phyloP scores from a whole-genome alignment of 2,113 vertebrate genomes.

The Myocastor coypus region DNA sequence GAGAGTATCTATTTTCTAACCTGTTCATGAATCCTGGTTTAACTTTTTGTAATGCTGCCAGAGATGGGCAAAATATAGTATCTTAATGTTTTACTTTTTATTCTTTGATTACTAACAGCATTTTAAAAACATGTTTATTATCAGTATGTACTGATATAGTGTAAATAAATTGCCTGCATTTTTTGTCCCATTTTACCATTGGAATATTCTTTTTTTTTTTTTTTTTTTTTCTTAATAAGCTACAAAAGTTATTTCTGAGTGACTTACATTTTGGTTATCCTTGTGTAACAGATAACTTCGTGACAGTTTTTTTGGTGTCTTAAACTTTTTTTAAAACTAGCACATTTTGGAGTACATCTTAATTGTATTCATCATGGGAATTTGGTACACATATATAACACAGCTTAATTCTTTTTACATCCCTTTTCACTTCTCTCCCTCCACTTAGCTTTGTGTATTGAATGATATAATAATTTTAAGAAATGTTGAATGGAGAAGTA shows the following conservation, averaged over 20 bases:
- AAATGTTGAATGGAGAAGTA: background rate
- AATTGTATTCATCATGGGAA: background rate
- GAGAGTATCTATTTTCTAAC: background rate
- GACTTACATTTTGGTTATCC: slow-evolving; percentile 9
- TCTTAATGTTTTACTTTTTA: slow-evolving; percentile 46
- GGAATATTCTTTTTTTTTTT: background rate
- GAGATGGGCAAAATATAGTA: background rate
- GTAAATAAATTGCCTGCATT: background rate
- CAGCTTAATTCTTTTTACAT: background rate
- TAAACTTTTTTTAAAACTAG: background rate
- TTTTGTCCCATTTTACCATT: slow-evolving; percentile 29
- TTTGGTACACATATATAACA: background rate
- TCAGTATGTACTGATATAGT: background rate
- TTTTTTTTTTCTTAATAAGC: background rate
- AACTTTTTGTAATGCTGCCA: slow-evolving; percentile 33
- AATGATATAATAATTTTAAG: slow-evolving; percentile 29
- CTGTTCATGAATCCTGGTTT: slow-evolving; percentile 14
- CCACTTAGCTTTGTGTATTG: background rate
- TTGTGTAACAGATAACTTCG: background rate
- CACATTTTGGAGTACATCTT: background rate
- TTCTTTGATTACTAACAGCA: slow-evolving; percentile 33
- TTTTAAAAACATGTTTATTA: background rate
- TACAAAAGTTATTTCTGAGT: slow-evolving; percentile 21
- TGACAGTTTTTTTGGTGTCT: background rate
- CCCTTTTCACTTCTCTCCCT: background rate